Conservation (phyloP, 2,888 invertebrate species). For the Arctia plantaginis region DNA sequence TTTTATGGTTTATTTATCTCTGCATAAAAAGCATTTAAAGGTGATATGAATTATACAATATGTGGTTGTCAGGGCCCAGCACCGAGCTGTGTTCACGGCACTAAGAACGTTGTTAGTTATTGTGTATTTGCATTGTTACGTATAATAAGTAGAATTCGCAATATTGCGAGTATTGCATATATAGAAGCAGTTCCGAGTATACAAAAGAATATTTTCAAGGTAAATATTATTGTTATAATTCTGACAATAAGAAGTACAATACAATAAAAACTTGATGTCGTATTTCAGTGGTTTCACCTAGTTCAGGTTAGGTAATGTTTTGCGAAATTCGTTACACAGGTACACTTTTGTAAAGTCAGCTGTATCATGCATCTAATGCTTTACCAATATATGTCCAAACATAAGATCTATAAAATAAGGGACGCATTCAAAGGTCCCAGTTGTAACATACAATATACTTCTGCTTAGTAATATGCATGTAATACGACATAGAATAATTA, state of each 20-base stretch:
- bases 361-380: not conserved
- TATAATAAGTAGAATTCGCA: not conserved
- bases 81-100: not conserved
- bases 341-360: not conserved
- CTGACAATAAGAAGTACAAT: not conserved
- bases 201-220: not conserved
- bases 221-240: not conserved
- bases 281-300: not conserved
- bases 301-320: not conserved
- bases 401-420: not conserved
- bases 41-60: not conserved
- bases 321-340: not conserved
- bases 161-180: not conserved
- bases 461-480: too few species aligned
- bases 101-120: not conserved
- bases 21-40: not conserved
- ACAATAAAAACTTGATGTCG: not conserved
- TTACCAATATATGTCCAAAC: not conserved
- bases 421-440: too few species aligned
- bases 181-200: not conserved
- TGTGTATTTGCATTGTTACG: constrained; percentile 1
- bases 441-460: too few species aligned
- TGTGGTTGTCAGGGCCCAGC: too few species aligned
- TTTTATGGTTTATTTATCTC: too few species aligned
- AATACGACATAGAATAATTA: too few species aligned